Percentiles rank a stretch among this genome's conserved stretches.
Evolutionary conservation across 2,888 invertebrate genomes (phyloP).

Genomic region (Dynastes grantii): DNA sequence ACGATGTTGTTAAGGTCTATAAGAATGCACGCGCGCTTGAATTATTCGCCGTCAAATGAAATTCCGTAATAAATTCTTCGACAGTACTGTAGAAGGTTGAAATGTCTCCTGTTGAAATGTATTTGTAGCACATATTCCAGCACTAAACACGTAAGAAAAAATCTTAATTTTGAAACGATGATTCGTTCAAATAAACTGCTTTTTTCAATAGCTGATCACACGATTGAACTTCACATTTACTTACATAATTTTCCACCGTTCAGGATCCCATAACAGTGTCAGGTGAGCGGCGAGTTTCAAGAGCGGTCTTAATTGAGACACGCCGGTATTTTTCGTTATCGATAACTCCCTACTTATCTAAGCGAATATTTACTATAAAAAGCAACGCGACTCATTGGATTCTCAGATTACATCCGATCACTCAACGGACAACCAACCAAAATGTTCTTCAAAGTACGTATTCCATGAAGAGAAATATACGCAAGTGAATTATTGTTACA

Average conservation of each 20-base stretch:
- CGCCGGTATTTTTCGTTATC: not conserved
- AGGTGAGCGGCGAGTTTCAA: slow-evolving; percentile 4
- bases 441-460: slow-evolving; percentile 53
- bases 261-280: slow-evolving; percentile 18
- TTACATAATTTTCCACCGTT: slow-evolving; percentile 20
- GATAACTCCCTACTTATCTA: slow-evolving; percentile 51
- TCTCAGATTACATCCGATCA: not conserved
- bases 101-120: too few relatives aligned
- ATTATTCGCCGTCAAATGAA: too few relatives aligned
- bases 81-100: too few relatives aligned
- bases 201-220: not conserved
- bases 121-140: too few relatives aligned
- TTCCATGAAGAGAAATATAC: not conserved
- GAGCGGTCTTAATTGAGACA: slow-evolving; percentile 4
- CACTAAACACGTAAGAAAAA: too few relatives aligned
- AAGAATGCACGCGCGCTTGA: too few relatives aligned
- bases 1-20: too few relatives aligned
- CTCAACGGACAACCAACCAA: slow-evolving; percentile 19
- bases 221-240: slow-evolving; percentile 6
- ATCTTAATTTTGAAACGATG: too few relatives aligned
- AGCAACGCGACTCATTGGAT: not conserved
- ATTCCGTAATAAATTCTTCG: too few relatives aligned
- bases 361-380: slow-evolving; percentile 6
- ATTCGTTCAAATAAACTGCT: too few relatives aligned
- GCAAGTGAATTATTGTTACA: not conserved